A percentile compares a stretch with the other conserved stretches of the same genome.
Evolutionary conservation across 2,797 vertebrate genomes (phyloP).

Genomic region (Rhincodon typus): DNA sequence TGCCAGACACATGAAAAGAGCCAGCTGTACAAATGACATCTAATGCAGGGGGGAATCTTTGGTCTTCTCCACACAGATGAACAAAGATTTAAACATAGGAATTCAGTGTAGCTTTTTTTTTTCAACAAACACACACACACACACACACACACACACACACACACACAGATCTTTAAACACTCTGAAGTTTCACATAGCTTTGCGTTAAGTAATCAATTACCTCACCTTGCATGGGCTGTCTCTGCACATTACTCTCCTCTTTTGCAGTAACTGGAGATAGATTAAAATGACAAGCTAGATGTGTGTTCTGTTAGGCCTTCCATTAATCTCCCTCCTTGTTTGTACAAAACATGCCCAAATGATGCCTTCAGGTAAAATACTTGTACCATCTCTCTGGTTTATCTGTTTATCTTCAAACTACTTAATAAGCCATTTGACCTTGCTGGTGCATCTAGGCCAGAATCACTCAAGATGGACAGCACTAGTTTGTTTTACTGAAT

Average conservation of each 20-base stretch:
- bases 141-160: neutral
- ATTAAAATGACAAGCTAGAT: constrained; percentile 32
- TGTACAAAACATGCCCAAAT: constrained; percentile 1
- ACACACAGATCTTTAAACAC: constrained; percentile 11
- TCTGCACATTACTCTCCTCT: neutral
- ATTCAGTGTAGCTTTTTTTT: constrained; percentile 2
- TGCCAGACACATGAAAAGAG: constrained; percentile 2
- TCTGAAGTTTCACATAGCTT: neutral
- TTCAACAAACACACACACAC: neutral
- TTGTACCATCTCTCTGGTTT: constrained; percentile 31
- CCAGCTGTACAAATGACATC: constrained; percentile 34
- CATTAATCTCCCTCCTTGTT: constrained; percentile 30
- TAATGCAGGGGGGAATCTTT: neutral
- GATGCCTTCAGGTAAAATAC: constrained; percentile 32
- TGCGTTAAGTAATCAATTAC: constrained; percentile 22
- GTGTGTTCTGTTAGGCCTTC: constrained; percentile 27
- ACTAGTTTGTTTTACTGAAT: neutral
- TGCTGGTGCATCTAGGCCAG: neutral
- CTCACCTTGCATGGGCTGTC: constrained; percentile 14
- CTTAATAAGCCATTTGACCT: constrained; percentile 33
- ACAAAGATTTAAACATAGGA: constrained; percentile 1
- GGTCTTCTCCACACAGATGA: neutral
- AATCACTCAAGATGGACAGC: neutral
- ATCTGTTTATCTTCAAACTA: constrained; percentile 32
- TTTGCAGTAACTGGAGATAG: constrained; percentile 13